A percentile compares a stretch with the other conserved stretches of the same genome.
Conservation (phyloP, 2,888 invertebrate species). For the Tetragonula carbonaria region DNA sequence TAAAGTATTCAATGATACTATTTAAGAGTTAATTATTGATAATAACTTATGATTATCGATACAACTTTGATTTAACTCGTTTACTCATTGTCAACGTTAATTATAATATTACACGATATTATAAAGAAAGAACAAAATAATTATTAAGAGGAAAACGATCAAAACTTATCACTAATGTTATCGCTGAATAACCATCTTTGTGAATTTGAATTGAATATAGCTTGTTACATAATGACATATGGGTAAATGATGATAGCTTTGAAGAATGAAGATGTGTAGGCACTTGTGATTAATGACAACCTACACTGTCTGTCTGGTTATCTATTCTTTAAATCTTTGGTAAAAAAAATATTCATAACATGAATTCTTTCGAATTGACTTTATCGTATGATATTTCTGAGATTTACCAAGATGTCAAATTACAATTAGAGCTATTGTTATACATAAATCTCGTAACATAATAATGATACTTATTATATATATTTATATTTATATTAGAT, state of each 20-base stretch:
- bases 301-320: background rate
- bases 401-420: background rate
- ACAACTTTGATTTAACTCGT: background rate
- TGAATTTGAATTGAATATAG: background rate
- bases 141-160: background rate
- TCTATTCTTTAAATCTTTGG: background rate
- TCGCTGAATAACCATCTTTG: background rate
- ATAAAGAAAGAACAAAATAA: background rate
- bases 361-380: background rate
- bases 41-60: background rate
- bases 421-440: no score
- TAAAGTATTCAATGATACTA: no score
- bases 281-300: background rate
- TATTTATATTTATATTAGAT: no score
- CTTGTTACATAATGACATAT: background rate
- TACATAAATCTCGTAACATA: no score
- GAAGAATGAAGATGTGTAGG: background rate
- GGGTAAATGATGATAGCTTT: background rate
- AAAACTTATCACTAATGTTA: background rate
- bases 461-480: no score
- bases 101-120: background rate
- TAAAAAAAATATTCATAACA: background rate
- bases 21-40: no score
- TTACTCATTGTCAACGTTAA: background rate
- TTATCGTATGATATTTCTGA: background rate